Evolutionary conservation across 2,113 vertebrate genomes (phyloP), one percentile per base, ranked within the genome.

Genomic region (Rhombomys opimus): DNA sequence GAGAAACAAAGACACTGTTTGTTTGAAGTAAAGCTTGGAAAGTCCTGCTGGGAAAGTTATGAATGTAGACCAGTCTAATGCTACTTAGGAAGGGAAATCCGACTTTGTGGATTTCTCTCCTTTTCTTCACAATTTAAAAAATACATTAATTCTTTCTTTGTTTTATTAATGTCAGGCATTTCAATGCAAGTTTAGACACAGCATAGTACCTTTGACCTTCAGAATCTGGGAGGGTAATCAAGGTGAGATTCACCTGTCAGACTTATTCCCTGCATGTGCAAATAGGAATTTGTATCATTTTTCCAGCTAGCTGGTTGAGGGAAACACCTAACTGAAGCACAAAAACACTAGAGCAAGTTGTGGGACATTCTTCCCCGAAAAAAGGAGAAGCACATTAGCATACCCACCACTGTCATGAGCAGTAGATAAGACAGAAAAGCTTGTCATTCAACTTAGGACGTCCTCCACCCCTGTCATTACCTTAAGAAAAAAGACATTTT

Each of bases 31-130:
- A 97, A 98, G 98, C 97, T 41, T 97, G 97, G 98, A 98, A 63
- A 96, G 98, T 97, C 98, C 98, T 98, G 98, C 98, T 99, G 98
- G 98, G 98, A 98, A 98, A 98, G 98, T 98, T 98, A 99, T 99
- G 98, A 99, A 98, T 98, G 98, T 98, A 98, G 98, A 98, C 97
- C 98, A 97, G 97, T 97, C 97, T 98, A 98, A 99, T 98, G 97
- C 98, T 99, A 95, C 98, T 99, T 98, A 98, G 96, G 97, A 97
- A 98, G 98, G 97, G 96, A 98, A 99, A 98, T 98, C 98, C 91
- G 97, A 92, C 96, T 97, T 97, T 78, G 65, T 96, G 97, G 97
- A 98, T 94, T 96, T 96, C 93, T 94, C 88, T 77, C 78, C 59
- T 61, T 88, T 70, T n/a, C 75, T 38, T 68, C 65, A 76, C 97